Evolutionary conservation across 2,888 invertebrate species (phyloP).

Genomic region (Gastracanthus pulcherrimus): DNA sequence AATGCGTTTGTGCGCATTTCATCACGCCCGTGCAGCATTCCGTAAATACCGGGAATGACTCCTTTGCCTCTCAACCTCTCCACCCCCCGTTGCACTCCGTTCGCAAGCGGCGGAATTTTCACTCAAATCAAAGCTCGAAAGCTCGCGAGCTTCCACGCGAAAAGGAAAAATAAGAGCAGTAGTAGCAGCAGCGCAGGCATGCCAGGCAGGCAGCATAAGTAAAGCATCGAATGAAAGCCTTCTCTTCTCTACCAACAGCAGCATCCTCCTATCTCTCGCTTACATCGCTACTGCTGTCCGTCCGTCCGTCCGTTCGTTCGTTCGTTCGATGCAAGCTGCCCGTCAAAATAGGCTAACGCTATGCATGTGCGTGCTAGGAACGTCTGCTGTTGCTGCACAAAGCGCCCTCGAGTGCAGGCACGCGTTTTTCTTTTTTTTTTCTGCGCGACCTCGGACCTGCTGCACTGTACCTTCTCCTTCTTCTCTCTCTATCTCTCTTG

Average conservation of each 20-base stretch:
- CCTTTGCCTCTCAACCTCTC: constrained; percentile 35
- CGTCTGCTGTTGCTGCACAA: no score
- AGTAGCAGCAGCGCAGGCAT: neutral
- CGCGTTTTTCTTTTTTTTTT: no score
- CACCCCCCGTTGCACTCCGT: no score
- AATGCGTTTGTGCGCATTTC: neutral
- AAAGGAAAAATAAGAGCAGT: constrained; percentile 27
- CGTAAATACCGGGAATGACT: constrained; percentile 17
- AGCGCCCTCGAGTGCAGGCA: no score
- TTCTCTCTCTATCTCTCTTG: no score
- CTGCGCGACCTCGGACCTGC: no score
- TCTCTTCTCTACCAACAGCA: no score
- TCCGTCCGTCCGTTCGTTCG: no score
- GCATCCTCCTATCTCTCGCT: constrained; percentile 4
- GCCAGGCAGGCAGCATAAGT: neutral
- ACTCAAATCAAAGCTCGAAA: constrained; percentile 31
- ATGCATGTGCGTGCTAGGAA: constrained; percentile 23
- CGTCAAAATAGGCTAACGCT: constrained; percentile 37
- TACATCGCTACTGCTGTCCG: neutral
- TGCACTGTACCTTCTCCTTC: no score
- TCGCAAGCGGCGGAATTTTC: neutral
- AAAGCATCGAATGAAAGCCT: constrained; percentile 33
- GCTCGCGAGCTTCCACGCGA: no score
- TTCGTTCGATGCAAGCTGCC: no score
- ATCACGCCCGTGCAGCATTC: neutral